Base-by-base conservation (phyloP, 92 coral and sea anemone genomes). In the Meandrina meandrites region DNA sequence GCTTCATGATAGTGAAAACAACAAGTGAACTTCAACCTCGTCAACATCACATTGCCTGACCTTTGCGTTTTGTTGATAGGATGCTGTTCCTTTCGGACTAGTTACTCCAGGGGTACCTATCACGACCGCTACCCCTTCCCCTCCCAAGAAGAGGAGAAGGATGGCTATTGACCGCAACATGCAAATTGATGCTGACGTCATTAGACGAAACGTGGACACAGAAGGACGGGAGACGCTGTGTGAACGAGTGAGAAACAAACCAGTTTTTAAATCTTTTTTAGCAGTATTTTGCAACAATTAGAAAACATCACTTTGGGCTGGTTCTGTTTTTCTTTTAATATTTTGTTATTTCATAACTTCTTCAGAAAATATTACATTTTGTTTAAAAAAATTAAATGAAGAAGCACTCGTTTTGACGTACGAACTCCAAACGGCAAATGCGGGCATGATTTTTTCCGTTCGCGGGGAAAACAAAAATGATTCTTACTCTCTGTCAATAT, bases 101-200 rank as follows among this genome's bases (percentile, higher is more conserved):
- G 85, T n/a, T 56, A 86, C 89, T 54, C 89, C 89, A n/a, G 72
- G 79, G 45, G 79, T 72, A 40, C 79, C 53, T 17, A 72, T 70
- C 56, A 30, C 30, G 28, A 68, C 93, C 50, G 82, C 36, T 0
- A 50, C 73, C 21, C 95, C 95, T 0, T 79, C 86, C 35, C 87
- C 92, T 17, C 93, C 89, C 51, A 75, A 86, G 81, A 92, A 90
- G 80, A 84, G 90, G 62, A 90, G 76, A 84, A 83, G 51, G 66
- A 66, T 92, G 45, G 91, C 88, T 16, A 69, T 92, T 19, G 95
- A 92, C 77, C 40, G 68, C 5, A 84, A 31, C 28, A 92, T 78
- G 21, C 79, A 76, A 51, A 75, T 92, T 5, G 71, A 81, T 10
- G 36, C 21, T 40, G 82, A 85, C 48, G 88, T 85, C 42, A 77